phyloP scores from a whole-genome alignment of 2,113 vertebrate genomes.

The Cynopterus brachyotis region DNA sequence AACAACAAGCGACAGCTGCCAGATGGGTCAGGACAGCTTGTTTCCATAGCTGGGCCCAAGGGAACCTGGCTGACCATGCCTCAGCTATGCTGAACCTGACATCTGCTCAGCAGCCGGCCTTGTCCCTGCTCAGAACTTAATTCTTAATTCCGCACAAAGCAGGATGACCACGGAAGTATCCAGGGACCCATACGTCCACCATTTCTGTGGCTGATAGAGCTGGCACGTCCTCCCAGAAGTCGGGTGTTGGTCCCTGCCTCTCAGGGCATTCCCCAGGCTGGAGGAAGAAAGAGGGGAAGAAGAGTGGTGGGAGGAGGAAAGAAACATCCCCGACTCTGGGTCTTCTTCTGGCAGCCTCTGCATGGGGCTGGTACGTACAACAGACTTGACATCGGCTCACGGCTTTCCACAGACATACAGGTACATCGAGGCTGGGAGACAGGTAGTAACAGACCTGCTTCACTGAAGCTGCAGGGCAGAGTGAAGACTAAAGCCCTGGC shows the following conservation, averaged over 20 bases:
- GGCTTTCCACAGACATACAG: fast-evolving
- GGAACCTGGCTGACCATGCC: slow-evolving; percentile 30
- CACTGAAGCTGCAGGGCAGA: neutral
- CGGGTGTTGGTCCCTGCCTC: neutral
- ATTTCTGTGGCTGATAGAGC: neutral
- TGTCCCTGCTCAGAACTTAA: neutral
- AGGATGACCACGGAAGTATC: fast-evolving
- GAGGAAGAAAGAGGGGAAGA: neutral
- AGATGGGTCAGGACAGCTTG: slow-evolving; percentile 34
- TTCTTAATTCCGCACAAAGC: neutral
- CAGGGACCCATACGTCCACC: fast-evolving
- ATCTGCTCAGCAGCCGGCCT: neutral
- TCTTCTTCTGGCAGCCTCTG: neutral
- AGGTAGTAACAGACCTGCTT: neutral
- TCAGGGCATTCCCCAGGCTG: neutral
- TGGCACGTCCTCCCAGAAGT: too few relatives aligned
- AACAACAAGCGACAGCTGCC: neutral
- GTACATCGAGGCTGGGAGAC: fast-evolving
- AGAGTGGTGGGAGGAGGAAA: fast-evolving
- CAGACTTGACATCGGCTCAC: neutral
- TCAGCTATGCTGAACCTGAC: neutral
- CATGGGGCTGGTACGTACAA: fast-evolving
- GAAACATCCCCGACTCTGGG: fast-evolving
- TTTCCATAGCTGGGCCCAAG: slow-evolving; percentile 39
- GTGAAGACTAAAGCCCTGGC: neutral